phyloP scores from a whole-genome alignment of 2,888 invertebrate species.

The Caenorhabditis becei region DNA sequence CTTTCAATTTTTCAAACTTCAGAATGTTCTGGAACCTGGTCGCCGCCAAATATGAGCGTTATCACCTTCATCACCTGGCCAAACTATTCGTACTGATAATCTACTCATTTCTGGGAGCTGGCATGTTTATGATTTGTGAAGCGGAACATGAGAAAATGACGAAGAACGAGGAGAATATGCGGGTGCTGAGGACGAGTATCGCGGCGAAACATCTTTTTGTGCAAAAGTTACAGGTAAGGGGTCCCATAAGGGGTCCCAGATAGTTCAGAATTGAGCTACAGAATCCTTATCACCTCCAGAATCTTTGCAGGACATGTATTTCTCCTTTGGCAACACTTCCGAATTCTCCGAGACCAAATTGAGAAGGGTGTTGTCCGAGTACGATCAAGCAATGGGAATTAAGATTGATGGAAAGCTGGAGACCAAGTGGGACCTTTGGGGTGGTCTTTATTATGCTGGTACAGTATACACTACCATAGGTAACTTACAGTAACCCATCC shows the following conservation, averaged over 20 bases:
- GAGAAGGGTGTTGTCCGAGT: conserved; percentile 63
- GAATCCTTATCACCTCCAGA: background rate
- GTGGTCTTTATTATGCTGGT: conserved; percentile 82
- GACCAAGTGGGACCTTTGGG: conserved; percentile 82
- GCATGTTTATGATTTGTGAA: conserved; percentile 74
- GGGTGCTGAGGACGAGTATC: conserved; percentile 58
- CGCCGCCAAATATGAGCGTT: conserved; percentile 71
- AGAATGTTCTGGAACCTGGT: conserved; percentile 79
- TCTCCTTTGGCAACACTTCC: conserved; percentile 29
- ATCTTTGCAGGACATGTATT: conserved; percentile 56
- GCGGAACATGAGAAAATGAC: conserved; percentile 57
- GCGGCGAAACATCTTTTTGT: conserved; percentile 63
- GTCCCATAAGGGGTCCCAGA: too few relatives aligned
- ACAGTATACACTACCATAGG: conserved; percentile 83
- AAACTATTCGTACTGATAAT: conserved; percentile 69
- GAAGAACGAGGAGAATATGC: conserved; percentile 44
- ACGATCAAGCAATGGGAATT: conserved; percentile 67
- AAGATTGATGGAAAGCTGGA: conserved; percentile 47
- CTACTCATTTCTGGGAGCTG: conserved; percentile 76
- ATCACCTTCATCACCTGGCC: conserved; percentile 72
- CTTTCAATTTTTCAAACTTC: conserved; percentile 14
- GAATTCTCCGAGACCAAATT: conserved; percentile 64
- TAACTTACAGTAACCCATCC: conserved; percentile 82
- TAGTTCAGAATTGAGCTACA: too few relatives aligned
- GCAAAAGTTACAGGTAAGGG: conserved; percentile 63